Conservation (phyloP, 2,888 invertebrate genomes). For the Incurvaria masculella region DNA sequence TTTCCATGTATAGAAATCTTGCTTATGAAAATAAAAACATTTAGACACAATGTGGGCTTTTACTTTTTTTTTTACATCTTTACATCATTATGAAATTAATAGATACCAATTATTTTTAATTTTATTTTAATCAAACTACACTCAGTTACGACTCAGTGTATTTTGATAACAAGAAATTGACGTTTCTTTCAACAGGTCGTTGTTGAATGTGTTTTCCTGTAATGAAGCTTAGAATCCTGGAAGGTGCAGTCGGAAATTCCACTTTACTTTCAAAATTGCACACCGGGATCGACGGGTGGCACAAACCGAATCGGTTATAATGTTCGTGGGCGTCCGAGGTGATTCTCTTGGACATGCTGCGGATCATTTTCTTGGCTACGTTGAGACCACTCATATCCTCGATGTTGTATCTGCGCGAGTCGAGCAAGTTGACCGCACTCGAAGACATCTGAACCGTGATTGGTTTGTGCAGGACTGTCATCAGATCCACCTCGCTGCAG, state of each 20-base stretch:
- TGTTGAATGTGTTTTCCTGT: not conserved
- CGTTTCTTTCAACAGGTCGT: too few species aligned
- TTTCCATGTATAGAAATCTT: too few species aligned
- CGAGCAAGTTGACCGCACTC: not conserved
- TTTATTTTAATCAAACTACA: too few species aligned
- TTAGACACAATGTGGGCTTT: too few species aligned
- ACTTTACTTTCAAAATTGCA: not conserved
- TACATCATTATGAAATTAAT: too few species aligned
- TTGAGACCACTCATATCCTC: not conserved
- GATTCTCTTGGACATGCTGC: not conserved
- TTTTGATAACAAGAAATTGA: too few species aligned
- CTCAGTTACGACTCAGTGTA: too few species aligned
- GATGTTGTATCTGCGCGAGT: not conserved
- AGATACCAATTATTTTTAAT: too few species aligned
- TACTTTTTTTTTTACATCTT: too few species aligned
- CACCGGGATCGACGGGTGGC: too few species aligned
- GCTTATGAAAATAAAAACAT: too few species aligned
- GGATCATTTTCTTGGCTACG: not conserved
- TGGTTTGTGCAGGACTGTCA: not conserved
- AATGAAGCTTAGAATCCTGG: not conserved
- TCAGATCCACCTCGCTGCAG: not conserved
- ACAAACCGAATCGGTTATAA: too few species aligned
- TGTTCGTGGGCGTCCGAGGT: not conserved
- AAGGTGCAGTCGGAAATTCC: not conserved
- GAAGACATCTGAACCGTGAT: not conserved